Evolutionary conservation across 2,797 vertebrate genomes (phyloP).

Genomic region (Amniataba percoides): DNA sequence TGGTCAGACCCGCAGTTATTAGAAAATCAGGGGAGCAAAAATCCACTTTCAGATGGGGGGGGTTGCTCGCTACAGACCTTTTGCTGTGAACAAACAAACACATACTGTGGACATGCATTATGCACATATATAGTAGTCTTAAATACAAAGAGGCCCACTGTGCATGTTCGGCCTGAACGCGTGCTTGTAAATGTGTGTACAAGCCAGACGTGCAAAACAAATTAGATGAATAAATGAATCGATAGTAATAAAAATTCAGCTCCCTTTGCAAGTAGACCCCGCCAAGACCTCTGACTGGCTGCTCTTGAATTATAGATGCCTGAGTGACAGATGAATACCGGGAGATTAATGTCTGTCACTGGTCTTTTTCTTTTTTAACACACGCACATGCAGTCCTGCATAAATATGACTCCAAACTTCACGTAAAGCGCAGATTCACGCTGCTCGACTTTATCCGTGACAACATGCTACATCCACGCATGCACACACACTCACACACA

Average conservation of each 20-base stretch:
- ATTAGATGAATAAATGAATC: conserved; percentile 60
- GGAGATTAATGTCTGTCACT: conserved; percentile 64
- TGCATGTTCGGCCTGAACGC: no score
- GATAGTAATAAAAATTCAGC: conserved; percentile 60
- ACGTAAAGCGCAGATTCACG: neutral
- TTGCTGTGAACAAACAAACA: neutral
- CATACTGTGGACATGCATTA: neutral
- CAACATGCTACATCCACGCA: no score
- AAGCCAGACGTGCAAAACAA: conserved; percentile 23
- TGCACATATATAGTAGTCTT: neutral
- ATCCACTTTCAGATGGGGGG: neutral
- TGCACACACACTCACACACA: neutral
- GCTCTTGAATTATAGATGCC: conserved; percentile 76
- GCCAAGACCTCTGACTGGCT: conserved; percentile 62
- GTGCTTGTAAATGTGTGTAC: neutral
- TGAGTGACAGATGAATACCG: conserved; percentile 69
- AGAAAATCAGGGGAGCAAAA: conserved; percentile 42
- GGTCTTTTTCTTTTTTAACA: conserved; percentile 22
- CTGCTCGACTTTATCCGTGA: conserved; percentile 5
- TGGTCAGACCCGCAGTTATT: conserved; percentile 62
- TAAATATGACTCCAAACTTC: conserved; percentile 23
- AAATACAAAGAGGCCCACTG: neutral
- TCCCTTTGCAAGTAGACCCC: conserved; percentile 46
- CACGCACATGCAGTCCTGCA: conserved; percentile 25
- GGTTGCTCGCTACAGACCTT: conserved; percentile 6